A percentile compares a stretch with the other conserved stretches of the same genome.
phyloP scores from a whole-genome alignment of 1,140 invertebrate species.

The Patella vulgata region DNA sequence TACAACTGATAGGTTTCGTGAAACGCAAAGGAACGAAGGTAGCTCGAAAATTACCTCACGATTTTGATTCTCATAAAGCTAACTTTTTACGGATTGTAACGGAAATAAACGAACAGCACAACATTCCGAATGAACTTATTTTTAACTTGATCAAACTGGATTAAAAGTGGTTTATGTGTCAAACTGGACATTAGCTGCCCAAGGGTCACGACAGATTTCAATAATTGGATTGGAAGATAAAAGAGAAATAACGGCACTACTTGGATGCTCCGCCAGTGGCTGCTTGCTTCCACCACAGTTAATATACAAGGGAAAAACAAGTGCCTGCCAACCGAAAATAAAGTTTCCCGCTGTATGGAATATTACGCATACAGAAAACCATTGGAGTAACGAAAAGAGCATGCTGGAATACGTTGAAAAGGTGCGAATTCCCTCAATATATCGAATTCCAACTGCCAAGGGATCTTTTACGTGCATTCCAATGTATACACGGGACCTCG shows the following conservation, averaged over 20 bases:
- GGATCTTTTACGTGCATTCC: too few species aligned
- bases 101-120: too few species aligned
- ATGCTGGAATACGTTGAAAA: neutral
- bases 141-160: conserved; percentile 7
- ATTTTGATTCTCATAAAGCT: conserved; percentile 32
- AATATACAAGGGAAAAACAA: neutral
- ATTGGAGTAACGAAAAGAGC: neutral
- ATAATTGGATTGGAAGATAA: neutral
- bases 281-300: neutral
- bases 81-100: too few species aligned
- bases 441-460: too few species aligned
- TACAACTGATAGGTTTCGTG: conserved; percentile 30
- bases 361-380: neutral
- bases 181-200: neutral
- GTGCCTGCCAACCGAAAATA: too few species aligned
- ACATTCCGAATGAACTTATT: too few species aligned
- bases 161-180: too few species aligned
- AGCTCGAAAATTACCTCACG: conserved; percentile 21
- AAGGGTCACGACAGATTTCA: neutral
- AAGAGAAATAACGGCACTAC: too few species aligned
- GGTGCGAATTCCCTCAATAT: neutral
- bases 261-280: too few species aligned
- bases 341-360: too few species aligned
- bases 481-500: too few species aligned
- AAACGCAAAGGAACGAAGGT: conserved; percentile 35